These are phyloP conservation scores for Nipponacmea schrenckii DNA, from an alignment of 2,888 invertebrate species.

Conservation along the genomic window DNA sequence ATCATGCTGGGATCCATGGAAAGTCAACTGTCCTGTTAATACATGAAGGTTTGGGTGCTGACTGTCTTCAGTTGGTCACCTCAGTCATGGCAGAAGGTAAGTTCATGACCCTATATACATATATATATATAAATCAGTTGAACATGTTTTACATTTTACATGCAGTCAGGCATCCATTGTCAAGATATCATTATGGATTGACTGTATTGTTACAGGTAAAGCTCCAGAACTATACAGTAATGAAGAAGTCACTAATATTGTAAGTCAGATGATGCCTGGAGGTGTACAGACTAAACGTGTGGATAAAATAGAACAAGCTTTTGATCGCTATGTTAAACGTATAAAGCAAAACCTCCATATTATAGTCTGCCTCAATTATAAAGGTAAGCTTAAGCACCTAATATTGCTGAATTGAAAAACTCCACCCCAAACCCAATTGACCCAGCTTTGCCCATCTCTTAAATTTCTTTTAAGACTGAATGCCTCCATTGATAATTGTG, in stretches of 20 bases:
- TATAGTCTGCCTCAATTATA: slow-evolving; percentile 59
- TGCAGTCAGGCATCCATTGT: not conserved
- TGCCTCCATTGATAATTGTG: too few species aligned
- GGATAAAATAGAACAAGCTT: slow-evolving; percentile 63
- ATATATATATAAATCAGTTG: not conserved
- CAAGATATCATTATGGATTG: too few species aligned
- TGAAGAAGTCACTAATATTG: slow-evolving; percentile 60
- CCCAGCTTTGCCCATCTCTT: too few species aligned
- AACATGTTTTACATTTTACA: not conserved
- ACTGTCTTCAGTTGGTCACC: slow-evolving; percentile 57
- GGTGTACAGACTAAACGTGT: slow-evolving; percentile 61
- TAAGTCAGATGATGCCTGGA: slow-evolving; percentile 65
- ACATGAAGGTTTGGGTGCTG: slow-evolving; percentile 58
- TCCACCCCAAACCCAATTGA: too few species aligned
- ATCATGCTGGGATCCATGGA: slow-evolving; percentile 57
- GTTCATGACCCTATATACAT: not conserved
- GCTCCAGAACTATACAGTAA: slow-evolving; percentile 62
- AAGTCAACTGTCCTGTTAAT: slow-evolving; percentile 59
- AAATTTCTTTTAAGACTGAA: too few species aligned
- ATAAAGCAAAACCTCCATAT: slow-evolving; percentile 63
- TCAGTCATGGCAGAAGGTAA: slow-evolving; percentile 63
- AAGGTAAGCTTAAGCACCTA: slow-evolving; percentile 38
- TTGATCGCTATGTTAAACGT: slow-evolving; percentile 57
- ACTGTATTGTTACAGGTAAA: slow-evolving; percentile 46
- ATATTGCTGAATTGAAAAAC: not conserved